Evolutionary conservation across 2,888 invertebrate genomes (phyloP).

Genomic region (Drosophila stalkeri): DNA sequence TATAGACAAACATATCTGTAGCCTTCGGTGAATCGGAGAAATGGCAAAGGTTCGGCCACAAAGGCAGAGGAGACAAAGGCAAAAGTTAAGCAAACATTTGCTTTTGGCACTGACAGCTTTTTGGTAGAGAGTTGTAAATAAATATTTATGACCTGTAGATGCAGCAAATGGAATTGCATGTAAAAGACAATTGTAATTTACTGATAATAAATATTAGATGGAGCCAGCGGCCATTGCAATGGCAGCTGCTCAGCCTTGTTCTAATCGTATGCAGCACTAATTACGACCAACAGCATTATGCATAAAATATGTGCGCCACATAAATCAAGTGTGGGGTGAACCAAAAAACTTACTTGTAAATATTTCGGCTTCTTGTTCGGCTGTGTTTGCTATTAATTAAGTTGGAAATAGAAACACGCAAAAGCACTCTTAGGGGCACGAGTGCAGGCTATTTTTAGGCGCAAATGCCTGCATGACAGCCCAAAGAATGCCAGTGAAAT

Average conservation of each 20-base stretch:
- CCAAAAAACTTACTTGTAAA: constrained; percentile 59
- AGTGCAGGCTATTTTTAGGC: constrained; percentile 72
- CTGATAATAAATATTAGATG: constrained; percentile 78
- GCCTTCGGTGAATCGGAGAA: constrained; percentile 39
- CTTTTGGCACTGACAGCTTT: constrained; percentile 73
- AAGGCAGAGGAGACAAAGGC: constrained; percentile 49
- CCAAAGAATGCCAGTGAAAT: constrained; percentile 61
- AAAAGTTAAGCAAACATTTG: constrained; percentile 61
- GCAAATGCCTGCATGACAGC: constrained; percentile 65
- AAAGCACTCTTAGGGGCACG: constrained; percentile 69
- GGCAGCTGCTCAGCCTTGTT: constrained; percentile 16
- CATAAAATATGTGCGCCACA: constrained; percentile 70
- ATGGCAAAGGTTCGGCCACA: constrained; percentile 15
- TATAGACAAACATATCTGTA: constrained; percentile 37
- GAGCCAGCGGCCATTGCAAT: constrained; percentile 34
- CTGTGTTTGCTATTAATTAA: constrained; percentile 78
- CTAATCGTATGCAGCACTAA: constrained; percentile 66
- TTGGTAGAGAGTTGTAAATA: constrained; percentile 70
- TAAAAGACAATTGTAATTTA: constrained; percentile 80
- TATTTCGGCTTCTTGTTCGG: constrained; percentile 36
- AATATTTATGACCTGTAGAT: constrained; percentile 70
- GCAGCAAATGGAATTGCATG: constrained; percentile 57
- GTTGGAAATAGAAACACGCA: constrained; percentile 80
- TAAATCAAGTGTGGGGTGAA: constrained; percentile 72
- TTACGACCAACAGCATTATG: constrained; percentile 71